These are phyloP conservation scores for Orgyia antiqua DNA, from an alignment of 2,888 invertebrate species.

Conservation along the genomic window DNA sequence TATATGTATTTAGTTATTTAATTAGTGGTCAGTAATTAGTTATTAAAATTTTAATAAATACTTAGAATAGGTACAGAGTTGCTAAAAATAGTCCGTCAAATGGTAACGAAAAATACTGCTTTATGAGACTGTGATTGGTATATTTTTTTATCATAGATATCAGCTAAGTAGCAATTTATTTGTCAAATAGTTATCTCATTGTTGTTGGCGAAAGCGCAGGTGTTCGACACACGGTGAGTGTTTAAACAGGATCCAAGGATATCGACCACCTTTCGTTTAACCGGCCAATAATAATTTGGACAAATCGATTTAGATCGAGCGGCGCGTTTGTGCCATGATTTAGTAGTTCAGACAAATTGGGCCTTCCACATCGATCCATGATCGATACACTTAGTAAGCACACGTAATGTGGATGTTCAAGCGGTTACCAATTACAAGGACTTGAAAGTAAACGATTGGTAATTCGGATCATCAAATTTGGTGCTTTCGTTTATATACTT, in stretches of 20 bases:
- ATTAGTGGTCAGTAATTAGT: too few species aligned
- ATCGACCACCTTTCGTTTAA: slow-evolving; percentile 30
- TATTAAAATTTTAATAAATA: too few species aligned
- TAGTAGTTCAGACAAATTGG: slow-evolving; percentile 72
- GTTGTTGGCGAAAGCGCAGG: slow-evolving; percentile 40
- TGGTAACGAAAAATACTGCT: too few species aligned
- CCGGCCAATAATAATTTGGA: slow-evolving; percentile 57
- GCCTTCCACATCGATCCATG: slow-evolving; percentile 39
- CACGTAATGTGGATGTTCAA: slow-evolving; percentile 54
- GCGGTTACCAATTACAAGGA: slow-evolving; percentile 66
- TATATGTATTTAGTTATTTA: too few species aligned
- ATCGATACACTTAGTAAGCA: slow-evolving; percentile 47
- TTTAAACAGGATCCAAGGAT: slow-evolving; percentile 44
- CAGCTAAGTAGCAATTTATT: slow-evolving; percentile 5
- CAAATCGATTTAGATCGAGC: slow-evolving; percentile 74
- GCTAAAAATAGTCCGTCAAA: too few species aligned
- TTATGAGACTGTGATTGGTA: too few species aligned
- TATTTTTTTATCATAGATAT: too few species aligned
- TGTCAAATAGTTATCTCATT: too few species aligned
- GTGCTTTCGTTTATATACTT: slow-evolving; percentile 37
- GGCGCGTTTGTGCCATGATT: slow-evolving; percentile 73
- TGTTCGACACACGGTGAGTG: slow-evolving; percentile 44
- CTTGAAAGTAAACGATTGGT: slow-evolving; percentile 62
- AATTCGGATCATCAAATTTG: slow-evolving; percentile 56
- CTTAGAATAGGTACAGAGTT: too few species aligned